Base-by-base conservation (phyloP, 1,140 invertebrate species). In the Eubasilissa regina region DNA sequence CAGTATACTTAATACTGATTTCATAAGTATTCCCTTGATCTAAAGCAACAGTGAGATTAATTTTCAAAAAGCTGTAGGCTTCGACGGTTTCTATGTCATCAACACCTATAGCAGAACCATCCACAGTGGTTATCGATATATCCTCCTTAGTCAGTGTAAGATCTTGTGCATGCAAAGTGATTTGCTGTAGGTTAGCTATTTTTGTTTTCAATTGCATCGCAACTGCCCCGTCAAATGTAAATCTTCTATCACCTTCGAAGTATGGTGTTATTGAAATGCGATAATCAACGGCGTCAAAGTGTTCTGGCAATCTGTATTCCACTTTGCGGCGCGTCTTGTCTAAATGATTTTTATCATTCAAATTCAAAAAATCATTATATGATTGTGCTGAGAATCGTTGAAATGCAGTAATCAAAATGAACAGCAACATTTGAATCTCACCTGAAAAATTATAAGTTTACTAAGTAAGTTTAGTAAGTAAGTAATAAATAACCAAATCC, bases 1-100 rank as follows among this genome's bases (percentile, higher is more conserved):
- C 92, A 1, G 68, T 86, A 72, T 91, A 93, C 25, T 35, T 35
- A 35, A 35, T 35, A 35, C 25, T 35, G 25, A 35, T 35, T 35
- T 35, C 25, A 35, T 35, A 35, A 35, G 25, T 35, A 1, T 35
- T 35, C 25, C 1, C 25, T 35, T 35, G 25, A 35, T 35, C 25
- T 3, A 35, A 6, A 35, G 25, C 25, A 35, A 35, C 25, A 35
- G 6, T 6, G 25, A 35, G 25, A 35, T 35, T 35, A 35, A 66
- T 47, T 10, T 0, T 19, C 0, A 66, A 45, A 43, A 66, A 66
- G n/a, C 45, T 35, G 21, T 66, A 44, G n/a, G 0, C 0, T 13
- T 15, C 17, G 8, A 44, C 62, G n/a, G 11, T 8, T 7, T n/a
- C 11, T n/a, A 56, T n/a, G 7, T n/a, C n/a, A n/a, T 0, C 7